Conservation (phyloP, 2,113 vertebrate genomes). For the Lates calcarifer region DNA sequence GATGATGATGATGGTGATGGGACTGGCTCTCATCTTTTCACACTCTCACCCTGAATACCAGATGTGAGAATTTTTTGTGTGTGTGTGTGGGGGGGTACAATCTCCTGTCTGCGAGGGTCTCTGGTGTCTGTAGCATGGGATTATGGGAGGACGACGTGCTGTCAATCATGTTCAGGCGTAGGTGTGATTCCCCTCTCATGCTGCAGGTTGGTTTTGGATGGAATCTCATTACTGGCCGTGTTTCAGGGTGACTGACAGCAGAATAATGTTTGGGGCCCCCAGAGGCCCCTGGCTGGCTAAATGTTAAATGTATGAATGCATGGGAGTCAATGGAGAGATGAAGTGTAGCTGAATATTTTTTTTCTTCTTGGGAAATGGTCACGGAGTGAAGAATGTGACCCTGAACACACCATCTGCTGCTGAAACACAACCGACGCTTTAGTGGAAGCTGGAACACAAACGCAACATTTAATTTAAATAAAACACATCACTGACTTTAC, state of each 20-base stretch:
- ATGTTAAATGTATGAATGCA: slow-evolving; percentile 77
- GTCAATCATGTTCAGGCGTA: slow-evolving; percentile 68
- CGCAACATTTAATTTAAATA: neutral
- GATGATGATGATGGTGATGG: slow-evolving; percentile 30
- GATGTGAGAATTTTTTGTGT: slow-evolving; percentile 57
- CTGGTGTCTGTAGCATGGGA: slow-evolving; percentile 68
- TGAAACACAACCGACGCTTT: neutral
- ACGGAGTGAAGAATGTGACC: slow-evolving; percentile 47
- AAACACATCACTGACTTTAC: neutral
- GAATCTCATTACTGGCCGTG: slow-evolving; percentile 70
- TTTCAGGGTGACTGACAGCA: slow-evolving; percentile 74
- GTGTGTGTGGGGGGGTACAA: neutral
- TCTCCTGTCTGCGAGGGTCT: slow-evolving; percentile 49
- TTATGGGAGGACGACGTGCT: slow-evolving; percentile 68
- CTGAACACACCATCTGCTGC: slow-evolving; percentile 58
- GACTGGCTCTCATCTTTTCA: slow-evolving; percentile 47
- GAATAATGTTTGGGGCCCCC: slow-evolving; percentile 68
- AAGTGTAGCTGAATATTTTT: slow-evolving; percentile 64
- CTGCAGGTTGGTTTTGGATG: slow-evolving; percentile 57
- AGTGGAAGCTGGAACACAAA: neutral
- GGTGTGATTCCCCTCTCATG: slow-evolving; percentile 67
- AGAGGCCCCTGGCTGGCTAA: slow-evolving; percentile 47
- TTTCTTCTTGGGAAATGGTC: slow-evolving; percentile 54
- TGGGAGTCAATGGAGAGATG: slow-evolving; percentile 63
- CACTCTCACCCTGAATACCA: slow-evolving; percentile 49